Base-by-base conservation (phyloP, 1,140 invertebrate species). In the Drosophila equinoxialis region DNA sequence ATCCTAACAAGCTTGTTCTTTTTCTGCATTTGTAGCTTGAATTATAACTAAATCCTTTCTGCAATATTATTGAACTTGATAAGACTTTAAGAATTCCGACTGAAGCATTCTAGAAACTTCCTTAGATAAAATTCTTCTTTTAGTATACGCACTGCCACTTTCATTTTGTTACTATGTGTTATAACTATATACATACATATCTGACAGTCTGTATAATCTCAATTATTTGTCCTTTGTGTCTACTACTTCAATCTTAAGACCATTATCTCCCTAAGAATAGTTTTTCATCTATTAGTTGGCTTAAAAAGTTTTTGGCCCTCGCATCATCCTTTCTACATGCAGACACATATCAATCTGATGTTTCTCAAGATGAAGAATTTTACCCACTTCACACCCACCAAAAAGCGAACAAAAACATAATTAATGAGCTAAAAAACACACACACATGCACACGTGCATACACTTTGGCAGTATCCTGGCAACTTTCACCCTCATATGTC, bases 391-490 rank as follows among this genome's bases (percentile, higher is more conserved):
- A 51, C 55, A 42, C 51, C 54, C 37, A 41, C 42, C 66, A 62
- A 61, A 8, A 70, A 55, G 11, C 37, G n/a, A 20, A 68, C 83
- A 69, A 70, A 70, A 30, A 77, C 79, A 85, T 84, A 83, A 86
- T 87, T 87, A 86, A 86, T 86, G 82, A 86, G 83, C 62, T 62
- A 69, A 55, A 45, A 69, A 68, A 62, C 69, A 67, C 63, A 58
- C 73, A 54, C 17, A 55, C 61, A 61, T 33, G 30, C 39, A 57
- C 42, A 57, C 55, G 48, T 23, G 48, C 45, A 61, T 45, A 65
- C 20, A 60, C 67, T 64, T 30, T 35, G 11, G 54, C 30, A 42
- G 42, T 17, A 45, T 48, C 14, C 14, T 48, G 45, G 62, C 13
- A 51, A 55, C 48, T 63, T 59, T 41, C 42, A 39, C 57, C 72